Conservation (phyloP, 1,140 invertebrate genomes). For the Calephelis nemesis region DNA sequence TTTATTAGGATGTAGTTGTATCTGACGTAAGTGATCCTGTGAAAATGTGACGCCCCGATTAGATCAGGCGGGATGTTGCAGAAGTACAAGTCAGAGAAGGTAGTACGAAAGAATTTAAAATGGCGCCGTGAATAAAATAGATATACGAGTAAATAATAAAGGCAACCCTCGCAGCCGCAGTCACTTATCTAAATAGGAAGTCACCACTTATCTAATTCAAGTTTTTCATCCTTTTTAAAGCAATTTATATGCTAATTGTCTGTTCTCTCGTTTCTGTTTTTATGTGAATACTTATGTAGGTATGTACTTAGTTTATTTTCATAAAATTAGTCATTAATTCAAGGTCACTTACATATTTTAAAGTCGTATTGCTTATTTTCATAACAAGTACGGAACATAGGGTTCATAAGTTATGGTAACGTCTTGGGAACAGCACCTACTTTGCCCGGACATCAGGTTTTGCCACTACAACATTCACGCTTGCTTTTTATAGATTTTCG, state of each 20-base stretch:
- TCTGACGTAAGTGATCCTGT: no score
- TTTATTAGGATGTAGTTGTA: no score
- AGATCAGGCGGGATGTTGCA: no score
- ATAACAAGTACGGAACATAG: background rate
- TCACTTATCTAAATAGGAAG: slow-evolving; percentile 65
- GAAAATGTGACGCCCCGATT: no score
- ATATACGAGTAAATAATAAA: background rate
- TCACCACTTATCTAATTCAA: slow-evolving; percentile 55
- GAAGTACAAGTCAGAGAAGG: background rate
- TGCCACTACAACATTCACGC: no score
- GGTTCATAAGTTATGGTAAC: no score
- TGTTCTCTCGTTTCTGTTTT: background rate
- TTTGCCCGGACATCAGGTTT: no score
- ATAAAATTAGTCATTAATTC: background rate
- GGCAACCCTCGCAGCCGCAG: slow-evolving; percentile 16
- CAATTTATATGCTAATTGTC: slow-evolving; percentile 18
- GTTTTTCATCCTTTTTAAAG: slow-evolving; percentile 43
- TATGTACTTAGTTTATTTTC: background rate
- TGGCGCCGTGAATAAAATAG: background rate
- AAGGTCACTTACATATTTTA: no score
- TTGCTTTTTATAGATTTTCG: no score
- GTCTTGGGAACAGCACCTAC: no score
- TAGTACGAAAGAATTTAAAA: background rate
- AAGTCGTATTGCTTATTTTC: background rate
- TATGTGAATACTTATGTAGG: background rate